These are phyloP conservation scores for Clivina fossor DNA, from an alignment of 2,888 invertebrate genomes.

Conservation along the genomic window DNA sequence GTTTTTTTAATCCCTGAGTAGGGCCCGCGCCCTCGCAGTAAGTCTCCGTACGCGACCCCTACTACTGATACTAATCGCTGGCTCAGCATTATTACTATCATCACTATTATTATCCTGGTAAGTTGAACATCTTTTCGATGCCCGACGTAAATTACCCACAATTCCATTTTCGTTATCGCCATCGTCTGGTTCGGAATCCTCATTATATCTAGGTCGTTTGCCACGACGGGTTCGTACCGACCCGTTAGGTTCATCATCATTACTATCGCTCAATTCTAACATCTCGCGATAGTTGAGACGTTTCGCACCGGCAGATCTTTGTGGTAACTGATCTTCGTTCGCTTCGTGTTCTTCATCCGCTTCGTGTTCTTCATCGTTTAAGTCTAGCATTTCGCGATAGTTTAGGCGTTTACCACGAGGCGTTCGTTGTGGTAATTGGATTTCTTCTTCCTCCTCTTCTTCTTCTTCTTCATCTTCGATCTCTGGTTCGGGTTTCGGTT, in stretches of 20 bases:
- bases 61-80: slow-evolving; percentile 66
- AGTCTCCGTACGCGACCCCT: slow-evolving; percentile 82
- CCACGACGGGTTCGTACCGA: slow-evolving; percentile 42
- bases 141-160: slow-evolving; percentile 34
- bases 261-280: slow-evolving; percentile 43
- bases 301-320: slow-evolving; percentile 38
- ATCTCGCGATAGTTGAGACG: slow-evolving; percentile 37
- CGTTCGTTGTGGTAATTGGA: slow-evolving; percentile 27
- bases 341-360: too few relatives aligned
- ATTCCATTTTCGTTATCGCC: slow-evolving; percentile 38
- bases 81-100: slow-evolving; percentile 41
- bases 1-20: slow-evolving; percentile 53
- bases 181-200: slow-evolving; percentile 45
- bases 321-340: slow-evolving; percentile 44
- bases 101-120: too few relatives aligned
- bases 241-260: slow-evolving; percentile 37
- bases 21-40: slow-evolving; percentile 75
- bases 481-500: slow-evolving; percentile 31
- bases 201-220: slow-evolving; percentile 50
- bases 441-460: slow-evolving; percentile 38
- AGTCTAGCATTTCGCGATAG: slow-evolving; percentile 33
- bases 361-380: slow-evolving; percentile 43
- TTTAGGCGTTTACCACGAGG: slow-evolving; percentile 38
- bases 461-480: slow-evolving; percentile 37
- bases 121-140: slow-evolving; percentile 27